phyloP scores from a whole-genome alignment of 2,113 vertebrate genomes.

The Siniperca knerii region DNA sequence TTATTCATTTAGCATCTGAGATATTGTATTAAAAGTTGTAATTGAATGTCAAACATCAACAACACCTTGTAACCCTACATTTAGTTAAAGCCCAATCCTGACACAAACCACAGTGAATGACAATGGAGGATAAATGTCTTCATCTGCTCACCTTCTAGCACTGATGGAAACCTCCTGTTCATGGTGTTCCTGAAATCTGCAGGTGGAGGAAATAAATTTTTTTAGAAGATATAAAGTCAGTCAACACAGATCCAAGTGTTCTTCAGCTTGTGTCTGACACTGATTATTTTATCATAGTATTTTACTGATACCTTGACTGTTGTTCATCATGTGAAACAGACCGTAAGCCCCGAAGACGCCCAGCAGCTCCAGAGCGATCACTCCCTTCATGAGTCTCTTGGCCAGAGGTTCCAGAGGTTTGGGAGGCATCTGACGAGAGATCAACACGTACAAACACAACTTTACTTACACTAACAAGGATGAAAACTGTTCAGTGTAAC shows the following conservation, averaged over 20 bases:
- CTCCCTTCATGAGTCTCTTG: slow-evolving; percentile 76
- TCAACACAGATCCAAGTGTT: too few species aligned
- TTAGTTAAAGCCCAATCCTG: too few species aligned
- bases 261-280: neutral
- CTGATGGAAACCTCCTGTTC: slow-evolving; percentile 84
- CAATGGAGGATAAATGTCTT: too few species aligned
- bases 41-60: neutral
- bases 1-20: neutral
- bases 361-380: slow-evolving; percentile 80
- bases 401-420: slow-evolving; percentile 66
- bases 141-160: slow-evolving; percentile 85
- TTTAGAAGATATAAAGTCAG: neutral
- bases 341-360: slow-evolving; percentile 79
- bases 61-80: too few species aligned
- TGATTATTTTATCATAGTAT: too few species aligned
- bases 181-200: slow-evolving; percentile 88
- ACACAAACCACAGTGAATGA: neutral
- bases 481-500: neutral
- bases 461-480: neutral
- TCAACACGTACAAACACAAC: neutral
- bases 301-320: slow-evolving; percentile 76
- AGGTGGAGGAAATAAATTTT: neutral
- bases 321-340: slow-evolving; percentile 82
- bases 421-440: slow-evolving; percentile 59
- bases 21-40: neutral